Percentiles rank a stretch among this genome's conserved stretches.
Conservation (phyloP, 2,797 vertebrate species). For the Peromyscus nudipes region DNA sequence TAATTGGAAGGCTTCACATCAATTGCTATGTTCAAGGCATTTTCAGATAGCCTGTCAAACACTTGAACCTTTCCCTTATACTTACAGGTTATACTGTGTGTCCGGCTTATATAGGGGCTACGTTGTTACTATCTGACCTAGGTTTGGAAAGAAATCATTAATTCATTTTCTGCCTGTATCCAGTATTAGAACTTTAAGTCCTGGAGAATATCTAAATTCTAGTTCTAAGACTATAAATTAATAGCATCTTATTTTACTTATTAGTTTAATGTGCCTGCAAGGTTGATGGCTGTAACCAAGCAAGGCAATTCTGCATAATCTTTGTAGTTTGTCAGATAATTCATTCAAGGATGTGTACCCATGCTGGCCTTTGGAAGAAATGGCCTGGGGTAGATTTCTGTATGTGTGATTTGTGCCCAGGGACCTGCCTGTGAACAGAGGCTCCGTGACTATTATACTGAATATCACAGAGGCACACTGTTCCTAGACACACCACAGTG, state of each 20-base stretch:
- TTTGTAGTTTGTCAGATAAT: conserved; percentile 46
- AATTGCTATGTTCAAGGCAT: neutral
- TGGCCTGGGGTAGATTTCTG: neutral
- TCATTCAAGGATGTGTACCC: neutral
- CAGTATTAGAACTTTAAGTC: conserved; percentile 31
- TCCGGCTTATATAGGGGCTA: neutral
- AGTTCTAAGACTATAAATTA: conserved; percentile 49
- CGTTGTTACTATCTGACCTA: conserved; percentile 17
- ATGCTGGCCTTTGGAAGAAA: neutral
- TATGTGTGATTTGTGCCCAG: conserved; percentile 12
- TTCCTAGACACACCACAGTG: neutral
- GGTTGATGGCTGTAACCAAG: conserved; percentile 51
- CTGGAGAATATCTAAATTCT: conserved; percentile 70
- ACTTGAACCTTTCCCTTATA: neutral
- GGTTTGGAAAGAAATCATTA: conserved; percentile 37
- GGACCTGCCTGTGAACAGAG: neutral
- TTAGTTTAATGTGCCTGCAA: conserved; percentile 47
- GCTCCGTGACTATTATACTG: neutral
- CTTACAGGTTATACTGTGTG: neutral
- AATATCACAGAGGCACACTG: neutral
- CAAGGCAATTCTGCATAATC: conserved; percentile 39
- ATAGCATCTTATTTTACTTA: conserved; percentile 63
- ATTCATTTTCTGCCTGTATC: neutral
- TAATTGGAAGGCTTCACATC: neutral
- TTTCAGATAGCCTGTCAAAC: neutral